Percentiles rank a stretch among this genome's conserved stretches.
phyloP scores from a whole-genome alignment of 2,113 vertebrate genomes.

The Tragelaphus buxtoni region DNA sequence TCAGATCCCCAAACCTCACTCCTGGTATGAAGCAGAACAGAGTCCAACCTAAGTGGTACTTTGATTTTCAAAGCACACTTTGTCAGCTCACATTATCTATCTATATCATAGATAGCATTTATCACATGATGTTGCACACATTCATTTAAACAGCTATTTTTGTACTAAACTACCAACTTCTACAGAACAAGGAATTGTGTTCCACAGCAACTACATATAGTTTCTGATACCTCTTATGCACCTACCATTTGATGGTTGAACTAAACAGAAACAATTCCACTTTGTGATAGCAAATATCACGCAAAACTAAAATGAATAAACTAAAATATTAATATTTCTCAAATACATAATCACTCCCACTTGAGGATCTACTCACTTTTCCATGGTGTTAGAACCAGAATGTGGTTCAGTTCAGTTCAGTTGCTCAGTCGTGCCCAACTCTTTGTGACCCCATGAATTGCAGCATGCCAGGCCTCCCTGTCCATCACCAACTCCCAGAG shows the following conservation, averaged over 20 bases:
- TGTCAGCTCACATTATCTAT: not conserved
- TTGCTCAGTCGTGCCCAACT: too few relatives aligned
- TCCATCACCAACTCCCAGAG: too few relatives aligned
- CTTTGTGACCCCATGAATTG: rapidly evolving
- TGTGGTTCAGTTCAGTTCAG: too few relatives aligned
- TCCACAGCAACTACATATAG: not conserved
- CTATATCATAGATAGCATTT: not conserved
- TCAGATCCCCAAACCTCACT: not conserved
- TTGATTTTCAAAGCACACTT: not conserved
- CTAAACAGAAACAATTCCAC: not conserved
- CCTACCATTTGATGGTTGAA: not conserved
- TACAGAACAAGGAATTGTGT: not conserved
- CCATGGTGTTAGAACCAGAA: not conserved
- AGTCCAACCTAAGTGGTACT: not conserved
- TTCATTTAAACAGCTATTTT: not conserved
- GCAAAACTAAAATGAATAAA: not conserved
- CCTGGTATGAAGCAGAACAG: not conserved
- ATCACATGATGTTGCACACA: not conserved
- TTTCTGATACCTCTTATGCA: not conserved
- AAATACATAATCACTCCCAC: not conserved
- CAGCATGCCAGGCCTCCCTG: too few relatives aligned
- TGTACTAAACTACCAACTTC: not conserved
- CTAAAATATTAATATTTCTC: constrained; percentile 18
- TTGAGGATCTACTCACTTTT: not conserved
- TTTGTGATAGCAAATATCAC: not conserved